Evolutionary conservation across 1,140 invertebrate genomes (phyloP), one percentile per base, ranked within the genome.

Genomic region (Penaeus japonicus): DNA sequence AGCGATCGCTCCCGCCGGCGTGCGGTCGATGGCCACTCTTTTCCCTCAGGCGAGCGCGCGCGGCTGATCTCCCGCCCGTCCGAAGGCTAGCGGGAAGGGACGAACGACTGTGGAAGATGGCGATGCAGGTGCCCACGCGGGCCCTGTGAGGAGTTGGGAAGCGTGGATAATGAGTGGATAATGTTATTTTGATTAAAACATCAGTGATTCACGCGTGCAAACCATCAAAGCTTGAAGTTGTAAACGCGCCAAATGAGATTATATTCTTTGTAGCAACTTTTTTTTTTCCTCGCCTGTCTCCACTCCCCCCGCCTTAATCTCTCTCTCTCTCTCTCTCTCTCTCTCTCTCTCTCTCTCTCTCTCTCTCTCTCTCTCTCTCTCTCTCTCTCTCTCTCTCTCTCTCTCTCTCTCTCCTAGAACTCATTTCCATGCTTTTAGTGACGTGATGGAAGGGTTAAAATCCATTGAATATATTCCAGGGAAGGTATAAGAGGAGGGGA

Each of bases 131-230:
- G 70, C 17, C 35, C 35, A 30, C 27, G 70, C 70, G 70, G 70
- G 70, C 17, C 70, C 70, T 73, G 70, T 73, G 55, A 87, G 77
- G 85, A 80, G 85, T 47, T 30, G 47, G 85, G 35, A 57, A 32
- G 59, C 85, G 85, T 87, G 59, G 32, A 87, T 87, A 87, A 87
- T 81, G 85, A 87, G 78, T 81, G 85, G 79, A 82, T 87, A 87
- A 87, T 87, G 79, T 87, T 87, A 87, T 87, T 87, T 87, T 87
- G 85, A 87, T 87, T 82, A 87, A 82, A 87, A 81, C 85, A 87
- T 87, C 85, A 82, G 18, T 32, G 78, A 65, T 47, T 75, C 79
- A 82, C 59, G 78, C 78, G 59, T 73, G 75, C 32, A 54, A 53
- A 22, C 85, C 85, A 81, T 82, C 85, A 81, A 81, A 87, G 78